phyloP scores from a whole-genome alignment of 37 sponge, comb jelly and placozoan genomes.

The Mnemiopsis leidyi region DNA sequence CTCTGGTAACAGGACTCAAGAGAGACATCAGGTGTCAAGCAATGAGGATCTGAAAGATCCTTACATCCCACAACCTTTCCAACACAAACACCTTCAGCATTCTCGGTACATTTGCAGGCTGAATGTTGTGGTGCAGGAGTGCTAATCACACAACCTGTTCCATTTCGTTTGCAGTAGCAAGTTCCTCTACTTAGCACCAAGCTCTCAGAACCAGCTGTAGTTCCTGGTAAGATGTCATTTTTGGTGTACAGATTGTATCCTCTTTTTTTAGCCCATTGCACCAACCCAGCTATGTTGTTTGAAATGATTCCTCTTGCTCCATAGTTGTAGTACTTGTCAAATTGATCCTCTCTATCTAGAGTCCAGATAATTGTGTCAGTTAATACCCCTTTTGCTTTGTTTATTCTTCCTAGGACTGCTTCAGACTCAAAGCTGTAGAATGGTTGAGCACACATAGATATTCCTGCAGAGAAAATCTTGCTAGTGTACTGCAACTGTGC shows the following conservation, averaged over 20 bases:
- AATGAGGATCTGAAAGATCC: neutral
- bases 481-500: neutral
- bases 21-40: neutral
- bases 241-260: neutral
- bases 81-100: neutral
- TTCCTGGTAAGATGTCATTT: neutral
- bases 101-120: neutral
- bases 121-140: neutral
- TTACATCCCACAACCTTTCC: neutral
- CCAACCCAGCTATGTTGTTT: neutral
- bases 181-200: neutral
- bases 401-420: slow-evolving; percentile 8
- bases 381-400: slow-evolving; percentile 20
- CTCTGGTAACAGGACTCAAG: neutral
- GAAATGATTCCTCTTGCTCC: slow-evolving; percentile 39
- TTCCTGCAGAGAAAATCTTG: neutral
- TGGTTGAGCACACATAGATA: neutral
- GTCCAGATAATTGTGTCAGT: slow-evolving; percentile 45
- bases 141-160: neutral
- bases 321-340: neutral
- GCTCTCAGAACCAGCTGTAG: neutral
- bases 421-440: neutral
- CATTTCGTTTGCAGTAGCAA: neutral
- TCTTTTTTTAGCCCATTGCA: neutral
- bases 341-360: neutral